Evolutionary conservation across 1,140 invertebrate genomes (phyloP), one percentile per base, ranked within the genome.

Genomic region (Atta colombica): DNA sequence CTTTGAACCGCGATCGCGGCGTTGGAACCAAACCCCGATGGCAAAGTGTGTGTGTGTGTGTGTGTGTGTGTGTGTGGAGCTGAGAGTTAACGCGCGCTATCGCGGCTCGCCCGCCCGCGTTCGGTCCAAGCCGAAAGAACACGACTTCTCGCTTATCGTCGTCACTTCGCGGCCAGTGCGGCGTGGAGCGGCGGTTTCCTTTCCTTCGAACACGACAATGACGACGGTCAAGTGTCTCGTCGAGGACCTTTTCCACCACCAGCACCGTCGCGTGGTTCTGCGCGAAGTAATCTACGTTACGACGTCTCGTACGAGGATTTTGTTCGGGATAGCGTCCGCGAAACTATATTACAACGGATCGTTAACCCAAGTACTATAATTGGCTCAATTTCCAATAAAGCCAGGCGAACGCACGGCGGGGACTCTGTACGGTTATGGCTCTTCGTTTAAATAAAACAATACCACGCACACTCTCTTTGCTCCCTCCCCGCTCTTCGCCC

Each of bases 301-400:
- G 63, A 55, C 21, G 18, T 49, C 68, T 60, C 65, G 78, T 16
- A 60, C 35, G 53, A 21, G 39, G 39, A 63, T 77, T 51, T 51
- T 16, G 49, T 51, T 51, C 82, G 69, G 31, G 39, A 68, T 49
- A 21, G 6, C 28, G 69, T 74, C 45, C 60, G 78, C 88, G 86
- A 87, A 87, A 89, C 25, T 53, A 58, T 88, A 85, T 90, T 85
- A 88, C 88, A 89, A 90, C 82, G 84, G 81, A 66, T 90, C 89
- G 89, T 90, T 90, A 90, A 88, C 81, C 85, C 88, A 63, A 81
- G 69, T 72, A 88, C 69, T 51, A 66, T 88, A 90, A 90, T 90
- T 90, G 89, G 89, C 86, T 86, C 77, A 77, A 90, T 88, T 88
- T 88, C 80, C 88, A 86, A 90, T 90, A 82, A 89, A 90, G 25